phyloP scores from a whole-genome alignment of 2,888 invertebrate species.

The Celastrina argiolus region DNA sequence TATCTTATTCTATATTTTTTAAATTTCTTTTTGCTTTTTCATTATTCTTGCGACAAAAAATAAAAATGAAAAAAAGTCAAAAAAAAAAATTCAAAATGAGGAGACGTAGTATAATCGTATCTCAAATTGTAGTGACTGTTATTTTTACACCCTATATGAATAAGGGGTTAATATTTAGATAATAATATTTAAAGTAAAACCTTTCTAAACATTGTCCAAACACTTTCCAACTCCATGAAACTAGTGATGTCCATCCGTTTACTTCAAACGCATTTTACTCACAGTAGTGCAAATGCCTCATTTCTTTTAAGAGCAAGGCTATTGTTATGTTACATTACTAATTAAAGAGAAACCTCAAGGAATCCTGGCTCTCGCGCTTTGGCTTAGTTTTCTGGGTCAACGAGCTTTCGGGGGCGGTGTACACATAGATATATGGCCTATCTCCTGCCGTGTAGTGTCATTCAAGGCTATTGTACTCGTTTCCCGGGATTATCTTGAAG shows the following conservation, averaged over 20 bases:
- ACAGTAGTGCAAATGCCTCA: background rate
- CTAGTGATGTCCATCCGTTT: conserved; percentile 8
- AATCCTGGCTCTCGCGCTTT: conserved; percentile 22
- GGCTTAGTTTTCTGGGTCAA: conserved; percentile 39
- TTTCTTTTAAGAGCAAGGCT: conserved; percentile 13
- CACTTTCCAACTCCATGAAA: background rate
- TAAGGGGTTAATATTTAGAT: too few species aligned
- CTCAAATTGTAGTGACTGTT: too few species aligned
- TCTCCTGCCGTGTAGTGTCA: conserved; percentile 32
- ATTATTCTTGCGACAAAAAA: too few species aligned
- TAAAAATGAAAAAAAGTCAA: too few species aligned
- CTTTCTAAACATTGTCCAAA: background rate
- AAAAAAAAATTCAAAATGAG: too few species aligned
- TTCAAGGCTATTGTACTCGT: conserved; percentile 35
- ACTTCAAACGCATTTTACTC: conserved; percentile 6
- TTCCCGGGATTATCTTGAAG: conserved; percentile 32
- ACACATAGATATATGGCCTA: conserved; percentile 30
- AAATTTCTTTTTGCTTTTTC: too few species aligned
- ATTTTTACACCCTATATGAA: too few species aligned
- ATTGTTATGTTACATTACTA: conserved; percentile 25
- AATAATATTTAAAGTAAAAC: too few species aligned
- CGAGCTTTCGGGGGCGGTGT: conserved; percentile 36
- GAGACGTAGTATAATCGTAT: too few species aligned
- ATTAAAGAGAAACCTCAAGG: conserved; percentile 27
- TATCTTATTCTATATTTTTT: too few species aligned